Evolutionary conservation across 1,140 invertebrate species (phyloP).

Genomic region (Rhizoglyphus robini): DNA sequence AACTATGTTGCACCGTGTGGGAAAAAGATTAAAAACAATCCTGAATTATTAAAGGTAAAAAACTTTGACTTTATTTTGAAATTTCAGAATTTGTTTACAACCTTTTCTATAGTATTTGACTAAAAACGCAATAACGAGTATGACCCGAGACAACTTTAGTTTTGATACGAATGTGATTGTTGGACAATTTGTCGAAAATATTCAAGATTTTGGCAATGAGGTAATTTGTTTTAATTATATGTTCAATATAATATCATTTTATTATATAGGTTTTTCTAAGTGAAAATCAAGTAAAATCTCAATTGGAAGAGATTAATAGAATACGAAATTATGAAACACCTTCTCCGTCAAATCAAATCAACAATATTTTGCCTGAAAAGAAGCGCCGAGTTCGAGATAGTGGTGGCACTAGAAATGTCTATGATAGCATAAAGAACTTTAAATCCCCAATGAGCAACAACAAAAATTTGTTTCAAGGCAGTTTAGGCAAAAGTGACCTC

Average conservation of each 20-base stretch:
- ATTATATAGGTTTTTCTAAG: slow-evolving; percentile 20
- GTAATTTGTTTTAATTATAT: slow-evolving; percentile 26
- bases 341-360: not conserved
- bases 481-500: not conserved
- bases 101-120: slow-evolving; percentile 33
- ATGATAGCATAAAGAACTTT: slow-evolving; percentile 11
- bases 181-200: slow-evolving; percentile 65
- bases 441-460: not conserved
- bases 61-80: not conserved
- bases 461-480: not conserved
- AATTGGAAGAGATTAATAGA: slow-evolving; percentile 32
- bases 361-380: slow-evolving; percentile 16
- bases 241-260: slow-evolving; percentile 30
- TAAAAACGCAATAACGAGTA: slow-evolving; percentile 41
- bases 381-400: slow-evolving; percentile 12
- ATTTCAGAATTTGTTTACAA: not conserved
- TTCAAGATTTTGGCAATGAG: not conserved
- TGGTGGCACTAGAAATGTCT: slow-evolving; percentile 6
- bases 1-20: slow-evolving; percentile 74
- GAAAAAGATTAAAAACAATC: slow-evolving; percentile 54
- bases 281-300: slow-evolving; percentile 8
- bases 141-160: slow-evolving; percentile 73
- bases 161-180: slow-evolving; percentile 73
- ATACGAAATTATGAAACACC: not conserved
- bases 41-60: slow-evolving; percentile 53